phyloP scores from a whole-genome alignment of 23 tunicate genomes.

The Clavelina lepadiformis region DNA sequence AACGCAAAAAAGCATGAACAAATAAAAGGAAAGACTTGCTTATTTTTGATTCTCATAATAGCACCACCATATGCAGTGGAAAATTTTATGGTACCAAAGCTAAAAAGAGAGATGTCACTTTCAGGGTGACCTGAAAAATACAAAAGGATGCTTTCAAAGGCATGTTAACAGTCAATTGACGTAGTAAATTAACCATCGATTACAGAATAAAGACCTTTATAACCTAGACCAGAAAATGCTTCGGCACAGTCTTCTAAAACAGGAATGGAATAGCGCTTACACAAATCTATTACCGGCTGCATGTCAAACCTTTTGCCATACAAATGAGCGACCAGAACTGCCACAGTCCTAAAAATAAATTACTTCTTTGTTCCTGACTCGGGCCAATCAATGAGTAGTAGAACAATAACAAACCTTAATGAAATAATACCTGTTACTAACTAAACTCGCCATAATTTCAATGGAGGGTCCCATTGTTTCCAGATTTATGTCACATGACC shows the following conservation, averaged over 20 bases:
- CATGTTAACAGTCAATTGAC: neutral
- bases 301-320: conserved; percentile 58
- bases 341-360: conserved; percentile 27
- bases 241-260: conserved; percentile 71
- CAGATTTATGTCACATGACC: conserved; percentile 46
- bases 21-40: conserved; percentile 5
- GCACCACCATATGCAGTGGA: conserved; percentile 68
- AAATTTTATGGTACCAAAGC: conserved; percentile 57
- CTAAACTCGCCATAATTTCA: conserved; percentile 13
- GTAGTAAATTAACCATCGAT: neutral
- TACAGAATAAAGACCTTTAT: conserved; percentile 16
- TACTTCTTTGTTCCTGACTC: neutral
- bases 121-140: conserved; percentile 40
- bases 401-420: neutral
- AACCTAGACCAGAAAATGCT: conserved; percentile 39
- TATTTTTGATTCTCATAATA: conserved; percentile 33
- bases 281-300: conserved; percentile 22
- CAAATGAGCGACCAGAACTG: conserved; percentile 44
- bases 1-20: neutral
- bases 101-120: conserved; percentile 44
- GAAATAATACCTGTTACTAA: conserved; percentile 37
- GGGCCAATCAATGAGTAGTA: neutral
- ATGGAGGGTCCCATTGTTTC: conserved; percentile 35
- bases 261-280: conserved; percentile 17
- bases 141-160: neutral